These are phyloP conservation scores for Pantherophis alleghaniensis DNA, from an alignment of 2,797 vertebrate genomes.

Conservation along the genomic window DNA sequence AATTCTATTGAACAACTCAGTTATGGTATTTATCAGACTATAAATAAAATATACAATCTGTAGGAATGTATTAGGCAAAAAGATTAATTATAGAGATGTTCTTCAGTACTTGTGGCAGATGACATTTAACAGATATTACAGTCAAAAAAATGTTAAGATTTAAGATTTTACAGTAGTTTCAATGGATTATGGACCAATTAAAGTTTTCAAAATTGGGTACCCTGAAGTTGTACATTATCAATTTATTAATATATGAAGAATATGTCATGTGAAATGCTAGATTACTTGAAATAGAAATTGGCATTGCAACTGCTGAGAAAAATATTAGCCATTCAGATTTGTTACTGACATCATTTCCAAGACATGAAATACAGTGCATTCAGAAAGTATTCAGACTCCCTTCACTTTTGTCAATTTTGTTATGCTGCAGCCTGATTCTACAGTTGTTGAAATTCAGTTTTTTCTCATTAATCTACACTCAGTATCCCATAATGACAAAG, in stretches of 20 bases:
- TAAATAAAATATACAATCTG: not conserved
- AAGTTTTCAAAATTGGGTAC: not conserved
- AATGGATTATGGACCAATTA: not conserved
- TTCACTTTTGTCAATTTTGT: not conserved
- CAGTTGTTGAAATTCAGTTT: not conserved
- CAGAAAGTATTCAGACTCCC: not conserved
- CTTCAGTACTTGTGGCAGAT: not conserved
- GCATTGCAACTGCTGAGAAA: not conserved
- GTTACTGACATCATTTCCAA: not conserved
- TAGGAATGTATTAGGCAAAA: slow-evolving; percentile 10
- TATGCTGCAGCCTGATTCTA: not conserved
- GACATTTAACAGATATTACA: not conserved
- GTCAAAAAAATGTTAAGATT: not conserved
- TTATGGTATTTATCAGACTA: slow-evolving; percentile 2
- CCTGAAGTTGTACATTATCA: not conserved
- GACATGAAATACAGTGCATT: not conserved
- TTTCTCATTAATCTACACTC: not conserved
- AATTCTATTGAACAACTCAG: slow-evolving; percentile 4
- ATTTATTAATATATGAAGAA: not conserved
- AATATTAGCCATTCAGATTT: not conserved
- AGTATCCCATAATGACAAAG: not conserved
- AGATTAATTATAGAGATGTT: slow-evolving; percentile 8
- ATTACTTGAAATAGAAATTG: not conserved
- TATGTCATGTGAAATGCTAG: not conserved
- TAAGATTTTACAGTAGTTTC: not conserved